Base-by-base conservation (phyloP, 2,888 invertebrate genomes). In the Patella ulyssiponensis region DNA sequence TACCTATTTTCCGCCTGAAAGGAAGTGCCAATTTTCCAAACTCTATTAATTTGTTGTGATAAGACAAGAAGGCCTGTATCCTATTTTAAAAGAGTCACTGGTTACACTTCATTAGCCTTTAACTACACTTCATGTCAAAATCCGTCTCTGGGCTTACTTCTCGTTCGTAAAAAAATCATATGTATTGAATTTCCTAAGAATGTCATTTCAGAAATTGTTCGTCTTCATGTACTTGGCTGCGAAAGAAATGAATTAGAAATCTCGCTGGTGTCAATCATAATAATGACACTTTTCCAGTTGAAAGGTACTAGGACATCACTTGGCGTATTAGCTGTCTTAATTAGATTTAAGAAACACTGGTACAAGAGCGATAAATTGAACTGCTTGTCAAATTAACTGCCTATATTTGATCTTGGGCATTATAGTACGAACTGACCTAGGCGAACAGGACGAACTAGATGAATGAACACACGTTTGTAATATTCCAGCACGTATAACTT, bases 161-260 rank as follows among this genome's bases (percentile, higher is more conserved):
- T 64, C 23, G 20, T 23, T 20, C 64, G 23, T 23, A 14, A 64
- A 64, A 64, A 12, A 20, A 23, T 64, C 44, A 44, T 44, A 44
- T 44, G 44, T 44, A 44, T 44, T 44, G 44, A 44, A 7, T 44
- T 44, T 44, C 4, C 44, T 9, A 9, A 44, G 33, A 44, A 44
- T 44, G 44, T 44, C 44, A 44, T 44, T 44, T 44, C 44, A 44
- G 44, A 44, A 44, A 44, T 9, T 33, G 9, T 44, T 44, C 44
- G 44, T 44, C 44, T 44, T 44, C 44, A 44, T 44, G 44, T 44
- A 44, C 44, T 44, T 44, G 44, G 44, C 23, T 23, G 64, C 11
- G 64, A 23, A 64, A 23, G 20, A 64, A 64, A 64, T 64, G 64
- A 64, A 64, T 64, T 64, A 64, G 64, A 64, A 64, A 64, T 23